Evolutionary conservation across 2,113 vertebrate species (phyloP), one percentile per base, ranked within the genome.

Genomic region (Leptodactylus fuscus): DNA sequence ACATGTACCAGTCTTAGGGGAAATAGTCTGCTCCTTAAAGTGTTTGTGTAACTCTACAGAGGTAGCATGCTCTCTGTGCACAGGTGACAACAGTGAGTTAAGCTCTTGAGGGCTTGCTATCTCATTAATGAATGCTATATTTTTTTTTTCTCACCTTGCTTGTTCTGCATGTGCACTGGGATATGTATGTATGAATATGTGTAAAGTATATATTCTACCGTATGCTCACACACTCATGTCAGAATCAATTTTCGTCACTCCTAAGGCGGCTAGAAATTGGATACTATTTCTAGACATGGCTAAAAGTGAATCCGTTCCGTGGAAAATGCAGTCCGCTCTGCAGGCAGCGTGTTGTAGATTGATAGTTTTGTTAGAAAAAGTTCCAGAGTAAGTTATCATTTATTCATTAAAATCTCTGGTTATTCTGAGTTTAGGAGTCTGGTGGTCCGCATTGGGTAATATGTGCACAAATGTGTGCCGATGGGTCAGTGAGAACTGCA

Each of bases 51-150:
- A 13, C 27, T 13, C 5, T 36, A 53, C 51, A 58, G 76, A 58
- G 76, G 49, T 58, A 22, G 77, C 77, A 78, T 78, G 49, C 27
- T 38, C 76, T 78, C 75, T 76, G 74, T 77, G 32, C 49, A n/a
- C 34, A 36, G 20, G 20, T 51, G 27, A 8, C 13, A 44, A 76
- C 11, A 51, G 53, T 1, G 5, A 38, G n/a, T 41, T 38, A 41
- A 13, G 29, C 13, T 5, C n/a, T 20, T 49, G 24, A 20, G 24
- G 34, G 76, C 76, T 60, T 79, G 76, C 38, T 60, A 41, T 80
- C 77, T n/a, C 11, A 62, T 27, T 12, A 20, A 44, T 60, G 34
- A 55, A 80, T 62, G 53, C 38, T 44, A 79, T 79, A n/a, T 27
- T 62, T 13, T 27, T 62, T 13, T 13, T 49, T 10, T 5, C 74